Evolutionary conservation across 2,888 invertebrate species (phyloP).

Genomic region (Ypsolopha sequella): DNA sequence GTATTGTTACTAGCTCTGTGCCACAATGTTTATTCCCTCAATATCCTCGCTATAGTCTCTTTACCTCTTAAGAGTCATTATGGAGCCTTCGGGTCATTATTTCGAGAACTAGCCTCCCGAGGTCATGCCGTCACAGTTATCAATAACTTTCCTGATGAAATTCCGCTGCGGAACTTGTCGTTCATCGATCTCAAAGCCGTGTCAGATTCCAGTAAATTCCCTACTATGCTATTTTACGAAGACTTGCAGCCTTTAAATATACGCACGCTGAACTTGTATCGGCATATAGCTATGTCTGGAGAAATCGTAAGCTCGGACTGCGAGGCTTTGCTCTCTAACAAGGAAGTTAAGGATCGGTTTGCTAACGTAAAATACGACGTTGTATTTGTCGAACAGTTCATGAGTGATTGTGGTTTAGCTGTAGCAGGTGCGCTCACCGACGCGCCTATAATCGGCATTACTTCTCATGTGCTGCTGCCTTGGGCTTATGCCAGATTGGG

Average conservation of each 20-base stretch:
- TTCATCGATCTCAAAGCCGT: conserved; percentile 55
- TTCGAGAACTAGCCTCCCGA: conserved; percentile 64
- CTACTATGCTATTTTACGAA: conserved; percentile 22
- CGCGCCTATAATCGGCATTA: conserved; percentile 64
- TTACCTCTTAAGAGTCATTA: conserved; percentile 75
- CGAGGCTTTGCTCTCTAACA: conserved; percentile 28
- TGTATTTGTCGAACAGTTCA: conserved; percentile 56
- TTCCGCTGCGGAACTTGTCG: conserved; percentile 56
- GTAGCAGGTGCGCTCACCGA: conserved; percentile 40
- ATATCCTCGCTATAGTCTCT: conserved; percentile 66
- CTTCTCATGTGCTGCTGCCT: conserved; percentile 58
- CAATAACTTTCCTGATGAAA: conserved; percentile 65
- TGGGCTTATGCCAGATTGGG: conserved; percentile 57
- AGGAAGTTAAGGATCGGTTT: conserved; percentile 25
- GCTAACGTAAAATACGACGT: conserved; percentile 41
- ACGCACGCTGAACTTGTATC: conserved; percentile 19
- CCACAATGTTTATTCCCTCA: conserved; percentile 38
- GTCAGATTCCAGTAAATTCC: neutral
- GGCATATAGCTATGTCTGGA: conserved; percentile 17
- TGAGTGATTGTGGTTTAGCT: conserved; percentile 51
- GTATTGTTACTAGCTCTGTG: neutral
- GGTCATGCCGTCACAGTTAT: conserved; percentile 76
- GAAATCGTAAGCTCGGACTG: conserved; percentile 23
- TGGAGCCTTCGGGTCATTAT: conserved; percentile 68
- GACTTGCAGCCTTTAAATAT: conserved; percentile 12